phyloP scores from a whole-genome alignment of 2,888 invertebrate genomes.

The Dinocampus coccinellae region DNA sequence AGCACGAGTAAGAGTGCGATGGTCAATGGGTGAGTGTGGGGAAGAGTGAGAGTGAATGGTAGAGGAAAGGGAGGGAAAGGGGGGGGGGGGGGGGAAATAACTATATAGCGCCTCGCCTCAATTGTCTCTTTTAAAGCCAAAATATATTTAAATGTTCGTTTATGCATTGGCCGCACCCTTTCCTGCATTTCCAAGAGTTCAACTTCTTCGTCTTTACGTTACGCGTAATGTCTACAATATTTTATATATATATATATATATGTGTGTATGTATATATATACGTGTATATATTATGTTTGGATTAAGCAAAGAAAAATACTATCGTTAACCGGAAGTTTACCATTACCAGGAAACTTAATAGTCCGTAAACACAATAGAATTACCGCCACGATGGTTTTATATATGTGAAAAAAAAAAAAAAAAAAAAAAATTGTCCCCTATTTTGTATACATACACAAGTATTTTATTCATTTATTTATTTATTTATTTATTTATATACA shows the following conservation, averaged over 20 bases:
- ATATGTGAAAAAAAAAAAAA: no score
- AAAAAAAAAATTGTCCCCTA: slow-evolving; percentile 16
- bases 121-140: slow-evolving; percentile 62
- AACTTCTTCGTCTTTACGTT: slow-evolving; percentile 6
- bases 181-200: slow-evolving; percentile 67
- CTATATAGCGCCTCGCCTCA: slow-evolving; percentile 65
- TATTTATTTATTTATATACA: no score
- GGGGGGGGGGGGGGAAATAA: no score
- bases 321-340: slow-evolving; percentile 59
- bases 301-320: slow-evolving; percentile 6
- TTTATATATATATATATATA: not conserved
- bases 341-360: slow-evolving; percentile 68
- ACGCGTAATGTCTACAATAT: not conserved
- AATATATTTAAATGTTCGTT: slow-evolving; percentile 47
- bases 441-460: not conserved
- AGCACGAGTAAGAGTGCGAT: no score
- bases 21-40: no score
- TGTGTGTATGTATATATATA: no score
- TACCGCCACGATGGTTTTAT: slow-evolving; percentile 64
- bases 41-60: no score
- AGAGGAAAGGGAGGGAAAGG: no score
- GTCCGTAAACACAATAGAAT: slow-evolving; percentile 70
- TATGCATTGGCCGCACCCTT: slow-evolving; percentile 67
- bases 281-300: not conserved
- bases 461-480: no score